Evolutionary conservation across 2,888 invertebrate genomes (phyloP).

Genomic region (Cheilosia impressa): DNA sequence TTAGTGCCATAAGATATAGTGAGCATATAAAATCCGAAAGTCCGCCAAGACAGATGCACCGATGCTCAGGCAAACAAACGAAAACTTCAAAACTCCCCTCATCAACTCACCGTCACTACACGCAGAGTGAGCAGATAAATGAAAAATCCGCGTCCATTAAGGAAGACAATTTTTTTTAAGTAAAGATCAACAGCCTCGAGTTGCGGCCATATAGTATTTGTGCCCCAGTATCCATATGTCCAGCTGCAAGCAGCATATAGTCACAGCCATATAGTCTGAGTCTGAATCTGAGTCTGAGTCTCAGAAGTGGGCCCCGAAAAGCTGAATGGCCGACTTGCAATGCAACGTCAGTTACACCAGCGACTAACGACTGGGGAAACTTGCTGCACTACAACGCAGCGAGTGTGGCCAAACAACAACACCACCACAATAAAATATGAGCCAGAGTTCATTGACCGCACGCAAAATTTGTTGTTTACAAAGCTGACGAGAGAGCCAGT

Average conservation of each 20-base stretch:
- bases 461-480: conserved; percentile 71
- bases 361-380: conserved; percentile 29
- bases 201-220: conserved; percentile 16
- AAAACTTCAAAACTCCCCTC: conserved; percentile 9
- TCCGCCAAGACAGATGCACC: conserved; percentile 18
- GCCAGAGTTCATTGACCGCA: conserved; percentile 70
- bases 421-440: conserved; percentile 7
- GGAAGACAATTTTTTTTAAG: conserved; percentile 60
- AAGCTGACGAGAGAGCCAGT: conserved; percentile 30
- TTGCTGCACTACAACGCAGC: conserved; percentile 15
- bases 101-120: neutral
- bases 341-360: conserved; percentile 39
- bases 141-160: conserved; percentile 50
- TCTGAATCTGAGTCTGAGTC: neutral
- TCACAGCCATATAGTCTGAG: neutral
- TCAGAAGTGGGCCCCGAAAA: conserved; percentile 60
- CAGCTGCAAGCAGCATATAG: conserved; percentile 42
- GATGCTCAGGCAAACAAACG: conserved; percentile 5
- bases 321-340: conserved; percentile 57
- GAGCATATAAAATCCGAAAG: conserved; percentile 28
- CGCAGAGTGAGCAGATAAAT: conserved; percentile 33
- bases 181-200: conserved; percentile 69
- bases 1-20: conserved; percentile 3
- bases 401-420: conserved; percentile 35
- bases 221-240: conserved; percentile 53